Evolutionary conservation across 2,797 vertebrate species (phyloP).

Genomic region (Moxostoma hubbsi): DNA sequence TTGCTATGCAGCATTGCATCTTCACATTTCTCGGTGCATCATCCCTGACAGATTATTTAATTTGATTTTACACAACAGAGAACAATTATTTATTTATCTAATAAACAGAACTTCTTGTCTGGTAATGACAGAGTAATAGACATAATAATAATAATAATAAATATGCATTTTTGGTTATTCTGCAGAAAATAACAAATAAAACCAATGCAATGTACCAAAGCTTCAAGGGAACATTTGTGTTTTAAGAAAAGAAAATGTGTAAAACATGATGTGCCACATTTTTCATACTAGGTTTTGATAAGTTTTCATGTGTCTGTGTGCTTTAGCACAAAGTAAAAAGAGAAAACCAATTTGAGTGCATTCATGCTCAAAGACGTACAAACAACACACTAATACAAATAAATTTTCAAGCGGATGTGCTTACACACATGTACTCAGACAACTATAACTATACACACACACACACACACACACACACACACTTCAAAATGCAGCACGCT

Average conservation of each 20-base stretch:
- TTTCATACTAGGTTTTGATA: conserved; percentile 65
- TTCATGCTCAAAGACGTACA: conserved; percentile 53
- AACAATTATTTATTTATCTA: conserved; percentile 23
- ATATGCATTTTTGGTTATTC: neutral
- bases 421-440: conserved; percentile 28
- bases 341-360: conserved; percentile 71
- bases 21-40: neutral
- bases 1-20: conserved; percentile 50
- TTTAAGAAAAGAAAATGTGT: conserved; percentile 18
- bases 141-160: neutral
- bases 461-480: conserved; percentile 39
- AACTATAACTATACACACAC: conserved; percentile 25
- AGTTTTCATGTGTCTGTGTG: conserved; percentile 65
- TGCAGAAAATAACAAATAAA: neutral
- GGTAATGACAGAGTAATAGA: neutral
- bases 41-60: conserved; percentile 16
- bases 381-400: conserved; percentile 50
- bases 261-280: neutral
- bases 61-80: neutral
- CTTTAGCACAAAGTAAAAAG: conserved; percentile 63
- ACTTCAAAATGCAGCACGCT: conserved; percentile 78
- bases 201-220: conserved; percentile 8
- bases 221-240: conserved; percentile 32
- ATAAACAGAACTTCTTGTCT: neutral
- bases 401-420: conserved; percentile 24